Conservation (phyloP, 2,888 invertebrate genomes). For the Plebejus melissa region DNA sequence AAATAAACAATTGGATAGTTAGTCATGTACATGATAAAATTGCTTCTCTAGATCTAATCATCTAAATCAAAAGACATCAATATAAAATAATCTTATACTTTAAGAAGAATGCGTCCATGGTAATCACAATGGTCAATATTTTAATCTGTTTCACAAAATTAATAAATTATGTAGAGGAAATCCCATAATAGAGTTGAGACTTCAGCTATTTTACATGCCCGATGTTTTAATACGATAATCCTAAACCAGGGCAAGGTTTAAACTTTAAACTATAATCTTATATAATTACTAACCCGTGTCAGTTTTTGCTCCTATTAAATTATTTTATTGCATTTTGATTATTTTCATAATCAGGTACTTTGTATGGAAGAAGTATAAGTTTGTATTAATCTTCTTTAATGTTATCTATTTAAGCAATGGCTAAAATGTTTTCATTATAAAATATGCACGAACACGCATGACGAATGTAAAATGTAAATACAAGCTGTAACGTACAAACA, state of each 20-base stretch:
- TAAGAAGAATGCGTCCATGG: background rate
- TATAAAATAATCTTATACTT: background rate
- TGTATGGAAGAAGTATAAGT: background rate
- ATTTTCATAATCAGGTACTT: background rate
- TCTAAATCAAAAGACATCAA: background rate
- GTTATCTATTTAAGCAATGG: background rate
- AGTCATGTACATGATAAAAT: background rate
- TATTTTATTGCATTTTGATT: background rate
- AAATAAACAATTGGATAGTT: background rate
- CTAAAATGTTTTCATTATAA: background rate
- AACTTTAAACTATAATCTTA: conserved; percentile 2
- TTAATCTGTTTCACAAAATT: background rate
- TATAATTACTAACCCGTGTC: background rate
- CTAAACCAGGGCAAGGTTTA: conserved; percentile 20
- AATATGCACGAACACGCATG: background rate
- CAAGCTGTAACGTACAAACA: background rate
- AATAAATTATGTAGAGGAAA: too few relatives aligned
- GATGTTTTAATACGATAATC: conserved; percentile 13
- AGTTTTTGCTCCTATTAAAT: background rate
- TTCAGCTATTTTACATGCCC: too few relatives aligned
- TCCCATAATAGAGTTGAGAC: too few relatives aligned
- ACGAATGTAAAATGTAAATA: background rate
- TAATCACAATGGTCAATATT: background rate
- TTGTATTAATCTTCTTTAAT: background rate
- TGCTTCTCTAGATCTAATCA: background rate